A percentile compares a stretch with the other conserved stretches of the same genome.
These are phyloP conservation scores for Chloroceryle amazona DNA, from an alignment of 2,797 vertebrate genomes.

Conservation along the genomic window DNA sequence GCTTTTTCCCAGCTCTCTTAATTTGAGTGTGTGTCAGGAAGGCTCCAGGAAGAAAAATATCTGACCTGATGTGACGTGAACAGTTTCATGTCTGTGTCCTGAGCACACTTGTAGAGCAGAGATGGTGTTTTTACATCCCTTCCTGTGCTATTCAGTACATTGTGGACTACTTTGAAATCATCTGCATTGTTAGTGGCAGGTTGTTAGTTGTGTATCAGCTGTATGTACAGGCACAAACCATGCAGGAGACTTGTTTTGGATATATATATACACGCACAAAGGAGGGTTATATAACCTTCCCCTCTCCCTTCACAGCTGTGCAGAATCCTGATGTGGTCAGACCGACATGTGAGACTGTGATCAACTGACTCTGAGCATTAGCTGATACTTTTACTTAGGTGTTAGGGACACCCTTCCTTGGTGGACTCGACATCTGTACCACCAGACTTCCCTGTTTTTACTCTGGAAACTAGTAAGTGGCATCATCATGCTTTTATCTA, in stretches of 20 bases:
- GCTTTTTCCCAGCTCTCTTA: background rate
- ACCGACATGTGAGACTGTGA: background rate
- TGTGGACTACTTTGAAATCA: background rate
- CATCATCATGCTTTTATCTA: background rate
- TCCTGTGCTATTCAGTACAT: background rate
- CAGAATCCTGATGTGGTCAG: background rate
- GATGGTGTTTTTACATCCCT: background rate
- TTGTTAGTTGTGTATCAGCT: background rate
- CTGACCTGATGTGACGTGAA: background rate
- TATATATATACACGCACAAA: background rate
- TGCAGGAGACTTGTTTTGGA: background rate
- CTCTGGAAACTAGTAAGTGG: background rate
- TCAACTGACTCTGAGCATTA: background rate
- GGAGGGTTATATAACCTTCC: background rate
- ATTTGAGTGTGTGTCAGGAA: background rate
- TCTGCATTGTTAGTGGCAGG: background rate
- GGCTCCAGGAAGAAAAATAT: background rate
- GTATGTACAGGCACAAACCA: background rate
- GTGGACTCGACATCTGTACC: rapidly evolving
- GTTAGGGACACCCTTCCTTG: background rate
- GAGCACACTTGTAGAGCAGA: background rate
- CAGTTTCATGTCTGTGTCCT: background rate
- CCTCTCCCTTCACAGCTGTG: background rate
- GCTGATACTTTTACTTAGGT: background rate
- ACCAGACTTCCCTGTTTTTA: background rate